Conservation (phyloP, 2,888 invertebrate species). For the Stictocephala bisonia region DNA sequence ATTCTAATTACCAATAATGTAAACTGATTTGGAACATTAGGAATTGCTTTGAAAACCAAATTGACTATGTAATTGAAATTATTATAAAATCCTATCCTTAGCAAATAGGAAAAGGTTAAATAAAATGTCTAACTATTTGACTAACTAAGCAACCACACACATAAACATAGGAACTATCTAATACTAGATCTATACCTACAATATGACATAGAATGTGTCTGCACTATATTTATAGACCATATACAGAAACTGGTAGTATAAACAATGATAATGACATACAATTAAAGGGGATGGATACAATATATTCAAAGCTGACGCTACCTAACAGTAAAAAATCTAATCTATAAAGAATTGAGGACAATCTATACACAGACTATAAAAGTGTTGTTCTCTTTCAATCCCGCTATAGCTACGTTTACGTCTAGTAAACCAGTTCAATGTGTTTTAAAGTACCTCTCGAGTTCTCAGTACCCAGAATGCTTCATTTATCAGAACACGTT, state of each 20-base stretch:
- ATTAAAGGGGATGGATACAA: conserved; percentile 17
- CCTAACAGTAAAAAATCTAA: conserved; percentile 16
- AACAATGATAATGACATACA: conserved; percentile 10
- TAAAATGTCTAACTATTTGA: conserved; percentile 7
- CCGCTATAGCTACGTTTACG: too few species aligned
- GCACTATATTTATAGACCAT: conserved; percentile 1
- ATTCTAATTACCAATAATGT: too few species aligned
- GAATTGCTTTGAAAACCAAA: too few species aligned
- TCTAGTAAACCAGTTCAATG: too few species aligned
- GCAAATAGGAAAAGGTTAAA: too few species aligned
- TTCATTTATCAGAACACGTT: conserved; percentile 95
- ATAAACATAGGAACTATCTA: too few species aligned
- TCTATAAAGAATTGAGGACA: conserved; percentile 4
- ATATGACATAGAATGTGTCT: too few species aligned
- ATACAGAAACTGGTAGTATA: conserved; percentile 21
- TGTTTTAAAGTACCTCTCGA: conserved; percentile 96
- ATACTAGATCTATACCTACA: too few species aligned
- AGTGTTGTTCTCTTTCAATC: too few species aligned
- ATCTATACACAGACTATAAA: conserved; percentile 11
- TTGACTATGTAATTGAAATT: too few species aligned
- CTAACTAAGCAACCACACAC: conserved; percentile 36
- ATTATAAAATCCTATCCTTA: too few species aligned
- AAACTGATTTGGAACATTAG: too few species aligned
- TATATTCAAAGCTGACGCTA: conserved; percentile 22
- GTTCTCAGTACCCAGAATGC: conserved; percentile 93